phyloP scores from a whole-genome alignment of 2,113 vertebrate species.

The Tachysurus fulvidraco region DNA sequence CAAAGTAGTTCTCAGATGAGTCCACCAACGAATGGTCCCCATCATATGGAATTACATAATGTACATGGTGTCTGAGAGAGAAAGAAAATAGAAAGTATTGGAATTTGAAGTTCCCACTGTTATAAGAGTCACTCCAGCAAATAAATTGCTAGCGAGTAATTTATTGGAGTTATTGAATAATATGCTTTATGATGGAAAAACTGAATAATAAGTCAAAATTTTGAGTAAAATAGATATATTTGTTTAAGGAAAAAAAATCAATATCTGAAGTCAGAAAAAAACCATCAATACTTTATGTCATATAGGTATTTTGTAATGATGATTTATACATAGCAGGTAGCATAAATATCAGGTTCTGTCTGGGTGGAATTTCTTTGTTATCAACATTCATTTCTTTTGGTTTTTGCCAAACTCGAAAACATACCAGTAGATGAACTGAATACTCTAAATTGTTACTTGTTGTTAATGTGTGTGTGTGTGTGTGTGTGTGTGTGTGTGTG shows the following conservation, averaged over 20 bases:
- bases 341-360: neutral
- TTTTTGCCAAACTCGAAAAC: neutral
- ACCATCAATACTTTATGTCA: neutral
- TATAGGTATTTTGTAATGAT: neutral
- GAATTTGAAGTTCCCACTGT: neutral
- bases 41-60: conserved; percentile 97
- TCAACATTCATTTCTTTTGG: neutral
- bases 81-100: conserved; percentile 11
- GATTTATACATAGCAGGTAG: neutral
- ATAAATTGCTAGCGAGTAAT: neutral
- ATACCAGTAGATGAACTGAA: neutral
- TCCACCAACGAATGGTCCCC: conserved; percentile 98
- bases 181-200: neutral
- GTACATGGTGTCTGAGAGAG: conserved; percentile 87
- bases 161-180: neutral
- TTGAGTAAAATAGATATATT: neutral
- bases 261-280: no score
- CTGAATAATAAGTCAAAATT: neutral
- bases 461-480: neutral
- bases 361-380: neutral
- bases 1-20: conserved; percentile 98
- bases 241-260: neutral
- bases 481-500: no score
- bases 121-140: neutral
- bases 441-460: neutral